phyloP scores from a whole-genome alignment of 1,140 invertebrate species.

The Drosophila yakuba region DNA sequence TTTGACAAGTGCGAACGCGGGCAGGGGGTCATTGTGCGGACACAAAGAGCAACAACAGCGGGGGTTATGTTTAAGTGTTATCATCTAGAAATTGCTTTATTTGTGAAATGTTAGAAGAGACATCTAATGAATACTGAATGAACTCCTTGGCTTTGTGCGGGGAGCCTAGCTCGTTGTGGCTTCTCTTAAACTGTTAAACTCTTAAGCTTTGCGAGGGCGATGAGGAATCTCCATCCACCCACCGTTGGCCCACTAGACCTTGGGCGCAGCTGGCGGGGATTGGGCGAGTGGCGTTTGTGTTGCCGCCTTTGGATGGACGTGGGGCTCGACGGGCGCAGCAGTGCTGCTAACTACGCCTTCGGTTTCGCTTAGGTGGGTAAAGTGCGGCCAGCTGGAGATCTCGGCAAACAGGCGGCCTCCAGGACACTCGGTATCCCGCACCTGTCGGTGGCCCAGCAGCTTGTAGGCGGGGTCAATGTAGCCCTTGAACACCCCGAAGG shows the following conservation, averaged over 20 bases:
- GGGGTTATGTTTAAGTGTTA: slow-evolving; percentile 45
- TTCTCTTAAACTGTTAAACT: slow-evolving; percentile 30
- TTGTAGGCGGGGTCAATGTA: slow-evolving; percentile 88
- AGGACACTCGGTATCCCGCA: slow-evolving; percentile 89
- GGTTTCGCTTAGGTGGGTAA: slow-evolving; percentile 54
- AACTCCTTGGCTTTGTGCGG: slow-evolving; percentile 55
- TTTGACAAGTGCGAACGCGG: slow-evolving; percentile 42
- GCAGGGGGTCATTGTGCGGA: background rate
- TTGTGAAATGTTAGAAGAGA: slow-evolving; percentile 51
- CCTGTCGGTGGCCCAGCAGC: slow-evolving; percentile 89
- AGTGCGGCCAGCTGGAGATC: slow-evolving; percentile 89
- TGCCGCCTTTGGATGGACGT: slow-evolving; percentile 1
- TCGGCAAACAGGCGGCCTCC: slow-evolving; percentile 88
- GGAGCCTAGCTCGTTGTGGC: slow-evolving; percentile 56
- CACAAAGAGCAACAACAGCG: slow-evolving; percentile 18
- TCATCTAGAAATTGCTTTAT: slow-evolving; percentile 62
- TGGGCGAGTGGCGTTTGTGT: background rate
- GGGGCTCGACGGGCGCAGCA: slow-evolving; percentile 9
- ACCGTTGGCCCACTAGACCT: slow-evolving; percentile 12
- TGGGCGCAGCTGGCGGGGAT: slow-evolving; percentile 19
- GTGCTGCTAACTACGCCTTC: slow-evolving; percentile 2
- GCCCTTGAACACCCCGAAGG: slow-evolving; percentile 87
- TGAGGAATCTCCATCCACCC: background rate
- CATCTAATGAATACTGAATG: slow-evolving; percentile 58
- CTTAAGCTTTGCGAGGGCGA: slow-evolving; percentile 9